A percentile compares a stretch with the other conserved stretches of the same genome.
Conservation (phyloP, 2,888 invertebrate genomes). For the Phaonia tiefii region DNA sequence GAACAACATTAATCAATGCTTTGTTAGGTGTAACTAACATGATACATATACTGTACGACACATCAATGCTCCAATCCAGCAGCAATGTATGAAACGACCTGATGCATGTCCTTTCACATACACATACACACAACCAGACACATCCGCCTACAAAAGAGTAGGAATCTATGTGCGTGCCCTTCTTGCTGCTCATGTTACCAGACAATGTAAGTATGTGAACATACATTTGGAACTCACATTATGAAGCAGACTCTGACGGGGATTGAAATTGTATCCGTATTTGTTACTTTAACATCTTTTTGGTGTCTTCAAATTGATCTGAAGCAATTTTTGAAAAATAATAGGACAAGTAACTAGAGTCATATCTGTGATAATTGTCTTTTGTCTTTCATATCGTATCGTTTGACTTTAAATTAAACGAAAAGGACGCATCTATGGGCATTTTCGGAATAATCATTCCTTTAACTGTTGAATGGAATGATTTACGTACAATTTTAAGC, state of each 20-base stretch:
- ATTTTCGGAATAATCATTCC: no score
- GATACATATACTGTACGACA: background rate
- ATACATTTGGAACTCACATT: background rate
- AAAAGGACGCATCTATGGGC: background rate
- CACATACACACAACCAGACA: background rate
- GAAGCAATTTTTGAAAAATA: constrained; percentile 25
- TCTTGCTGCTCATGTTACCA: background rate
- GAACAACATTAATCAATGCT: constrained; percentile 60
- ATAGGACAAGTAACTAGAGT: constrained; percentile 18
- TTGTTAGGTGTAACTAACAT: constrained; percentile 48
- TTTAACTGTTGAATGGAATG: no score
- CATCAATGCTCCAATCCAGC: background rate
- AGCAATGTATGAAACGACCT: no score
- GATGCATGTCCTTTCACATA: background rate
- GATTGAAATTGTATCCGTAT: constrained; percentile 18
- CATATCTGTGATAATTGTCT: constrained; percentile 55
- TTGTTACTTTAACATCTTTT: background rate
- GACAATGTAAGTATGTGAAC: background rate
- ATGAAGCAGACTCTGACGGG: background rate
- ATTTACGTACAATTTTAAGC: no score
- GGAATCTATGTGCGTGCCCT: background rate
- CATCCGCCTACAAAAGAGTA: constrained; percentile 3
- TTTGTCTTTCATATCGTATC: constrained; percentile 52
- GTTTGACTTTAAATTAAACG: constrained; percentile 35
- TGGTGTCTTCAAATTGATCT: constrained; percentile 12